Conservation (phyloP, 2,113 vertebrate genomes). For the Petaurus breviceps region DNA sequence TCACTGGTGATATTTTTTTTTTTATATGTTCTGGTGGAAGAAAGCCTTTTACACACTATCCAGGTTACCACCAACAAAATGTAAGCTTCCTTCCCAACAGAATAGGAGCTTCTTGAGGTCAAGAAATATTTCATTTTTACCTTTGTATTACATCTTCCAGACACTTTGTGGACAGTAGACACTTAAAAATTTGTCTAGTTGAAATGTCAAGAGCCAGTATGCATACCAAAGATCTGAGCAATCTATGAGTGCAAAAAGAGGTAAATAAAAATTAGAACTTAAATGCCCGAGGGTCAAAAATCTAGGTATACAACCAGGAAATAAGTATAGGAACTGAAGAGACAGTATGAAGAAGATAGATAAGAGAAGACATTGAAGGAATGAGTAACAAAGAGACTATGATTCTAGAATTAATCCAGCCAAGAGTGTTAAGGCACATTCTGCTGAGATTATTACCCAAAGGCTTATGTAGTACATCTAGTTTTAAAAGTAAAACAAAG, state of each 20-base stretch:
- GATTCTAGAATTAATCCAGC: neutral
- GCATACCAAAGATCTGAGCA: neutral
- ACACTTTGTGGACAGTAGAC: neutral
- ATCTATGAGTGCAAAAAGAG: neutral
- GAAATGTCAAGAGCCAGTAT: neutral
- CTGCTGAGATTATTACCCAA: neutral
- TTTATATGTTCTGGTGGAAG: no score
- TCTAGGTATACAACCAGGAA: neutral
- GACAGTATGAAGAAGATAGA: neutral
- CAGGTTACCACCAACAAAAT: no score
- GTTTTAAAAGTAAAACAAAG: neutral
- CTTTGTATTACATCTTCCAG: neutral
- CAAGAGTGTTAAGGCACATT: neutral
- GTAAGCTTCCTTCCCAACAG: no score
- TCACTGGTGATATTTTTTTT: no score
- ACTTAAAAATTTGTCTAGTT: neutral
- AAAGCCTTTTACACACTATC: no score
- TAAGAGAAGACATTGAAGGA: neutral
- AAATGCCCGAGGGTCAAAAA: neutral
- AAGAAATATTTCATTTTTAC: neutral
- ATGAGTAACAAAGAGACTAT: neutral
- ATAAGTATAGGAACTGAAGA: neutral
- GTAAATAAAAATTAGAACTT: neutral
- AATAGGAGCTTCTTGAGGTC: neutral
- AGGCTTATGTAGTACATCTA: neutral